These are phyloP conservation scores for Echeneis naucrates DNA, from an alignment of 2,797 vertebrate genomes.

Conservation along the genomic window DNA sequence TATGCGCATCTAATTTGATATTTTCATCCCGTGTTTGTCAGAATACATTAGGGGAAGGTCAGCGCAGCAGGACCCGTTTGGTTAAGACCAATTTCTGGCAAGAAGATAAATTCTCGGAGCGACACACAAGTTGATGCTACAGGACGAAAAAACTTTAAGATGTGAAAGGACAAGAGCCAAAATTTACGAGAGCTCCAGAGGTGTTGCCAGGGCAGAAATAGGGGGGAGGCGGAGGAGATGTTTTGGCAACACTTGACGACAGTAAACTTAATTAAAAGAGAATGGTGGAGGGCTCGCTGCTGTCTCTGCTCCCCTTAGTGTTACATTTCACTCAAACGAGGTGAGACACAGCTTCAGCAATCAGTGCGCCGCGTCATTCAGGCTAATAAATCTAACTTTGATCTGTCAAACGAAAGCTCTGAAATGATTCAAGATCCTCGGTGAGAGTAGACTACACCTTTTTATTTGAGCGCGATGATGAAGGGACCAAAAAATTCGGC, in stretches of 20 bases:
- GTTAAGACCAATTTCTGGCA: not conserved
- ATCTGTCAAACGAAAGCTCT: not conserved
- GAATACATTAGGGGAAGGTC: not conserved
- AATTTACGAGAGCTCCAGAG: not conserved
- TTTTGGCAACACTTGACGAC: not conserved
- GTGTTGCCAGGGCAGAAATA: not conserved
- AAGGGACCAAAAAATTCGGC: too few species aligned
- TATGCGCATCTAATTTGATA: not conserved
- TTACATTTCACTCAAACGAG: not conserved
- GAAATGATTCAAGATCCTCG: not conserved
- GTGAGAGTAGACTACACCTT: not conserved
- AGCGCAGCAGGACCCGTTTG: not conserved
- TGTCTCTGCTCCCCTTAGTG: not conserved
- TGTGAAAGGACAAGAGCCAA: too few species aligned
- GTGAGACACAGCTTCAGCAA: not conserved
- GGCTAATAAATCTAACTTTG: not conserved
- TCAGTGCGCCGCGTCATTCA: not conserved
- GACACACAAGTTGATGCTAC: too few species aligned
- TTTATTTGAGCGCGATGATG: not conserved
- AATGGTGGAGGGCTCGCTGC: not conserved
- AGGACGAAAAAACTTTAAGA: too few species aligned
- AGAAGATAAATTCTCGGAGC: too few species aligned
- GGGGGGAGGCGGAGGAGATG: not conserved
- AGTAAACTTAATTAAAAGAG: not conserved
- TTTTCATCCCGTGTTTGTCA: not conserved